These are phyloP conservation scores for Scaptomyza parva DNA, from an alignment of 2,888 invertebrate species.

Conservation along the genomic window DNA sequence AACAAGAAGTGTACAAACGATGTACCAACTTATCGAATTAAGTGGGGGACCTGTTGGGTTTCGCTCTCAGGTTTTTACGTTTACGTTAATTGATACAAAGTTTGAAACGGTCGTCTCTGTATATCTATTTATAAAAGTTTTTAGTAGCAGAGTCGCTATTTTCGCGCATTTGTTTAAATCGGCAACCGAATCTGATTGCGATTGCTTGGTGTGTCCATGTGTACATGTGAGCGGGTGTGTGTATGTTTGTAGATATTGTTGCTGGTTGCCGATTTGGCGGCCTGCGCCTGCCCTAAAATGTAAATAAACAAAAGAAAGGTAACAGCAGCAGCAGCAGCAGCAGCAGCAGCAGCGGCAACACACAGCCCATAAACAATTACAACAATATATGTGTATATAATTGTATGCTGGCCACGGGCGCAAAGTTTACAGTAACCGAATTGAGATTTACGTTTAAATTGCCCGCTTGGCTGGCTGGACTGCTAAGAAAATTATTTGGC, in stretches of 20 bases:
- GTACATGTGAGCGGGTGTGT: no score
- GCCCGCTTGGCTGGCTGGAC: slow-evolving; percentile 13
- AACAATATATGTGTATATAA: slow-evolving; percentile 70
- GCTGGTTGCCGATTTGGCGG: slow-evolving; percentile 50
- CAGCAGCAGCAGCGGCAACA: slow-evolving; percentile 2
- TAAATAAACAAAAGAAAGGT: slow-evolving; percentile 72
- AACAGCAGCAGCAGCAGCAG: slow-evolving; percentile 22
- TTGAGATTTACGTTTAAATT: slow-evolving; percentile 48
- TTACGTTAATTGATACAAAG: slow-evolving; percentile 76
- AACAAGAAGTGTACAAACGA: slow-evolving; percentile 38
- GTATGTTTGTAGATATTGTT: slow-evolving; percentile 7
- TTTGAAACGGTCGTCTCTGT: slow-evolving; percentile 60
- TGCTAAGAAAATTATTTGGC: slow-evolving; percentile 64
- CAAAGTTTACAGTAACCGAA: slow-evolving; percentile 70
- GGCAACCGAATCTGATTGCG: slow-evolving; percentile 49
- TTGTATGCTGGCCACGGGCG: slow-evolving; percentile 57
- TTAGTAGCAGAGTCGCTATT: slow-evolving; percentile 60
- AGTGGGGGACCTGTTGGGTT: slow-evolving; percentile 40
- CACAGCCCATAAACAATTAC: slow-evolving; percentile 71
- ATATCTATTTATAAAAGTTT: slow-evolving; percentile 57
- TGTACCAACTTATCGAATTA: slow-evolving; percentile 72
- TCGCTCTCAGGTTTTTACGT: slow-evolving; percentile 52
- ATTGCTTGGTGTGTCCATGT: slow-evolving; percentile 68
- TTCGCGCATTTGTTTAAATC: slow-evolving; percentile 71
- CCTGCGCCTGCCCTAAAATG: slow-evolving; percentile 72